These are phyloP conservation scores for Gonioctena quinquepunctata DNA, from an alignment of 1,140 invertebrate genomes.

Conservation along the genomic window DNA sequence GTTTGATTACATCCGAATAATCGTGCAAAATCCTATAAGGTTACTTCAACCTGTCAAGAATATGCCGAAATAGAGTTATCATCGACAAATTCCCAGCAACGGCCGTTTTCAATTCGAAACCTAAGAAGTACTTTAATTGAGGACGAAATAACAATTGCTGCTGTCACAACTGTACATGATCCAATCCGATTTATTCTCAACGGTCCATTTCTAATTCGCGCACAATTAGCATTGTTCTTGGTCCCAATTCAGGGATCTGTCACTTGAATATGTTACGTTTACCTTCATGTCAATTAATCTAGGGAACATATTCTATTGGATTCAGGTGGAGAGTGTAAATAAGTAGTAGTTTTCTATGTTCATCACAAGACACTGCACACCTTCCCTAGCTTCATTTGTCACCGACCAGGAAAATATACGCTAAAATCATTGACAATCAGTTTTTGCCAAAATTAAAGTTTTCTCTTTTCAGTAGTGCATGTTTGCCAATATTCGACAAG, in stretches of 20 bases:
- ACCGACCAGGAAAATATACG: slow-evolving; percentile 9
- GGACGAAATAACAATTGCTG: too few species aligned
- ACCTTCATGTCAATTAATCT: slow-evolving; percentile 58
- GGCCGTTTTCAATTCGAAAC: too few species aligned
- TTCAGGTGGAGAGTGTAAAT: slow-evolving; percentile 50
- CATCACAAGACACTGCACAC: slow-evolving; percentile 7
- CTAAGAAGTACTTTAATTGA: too few species aligned
- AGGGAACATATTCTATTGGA: slow-evolving; percentile 56
- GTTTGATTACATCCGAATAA: too few species aligned
- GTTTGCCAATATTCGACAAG: background rate
- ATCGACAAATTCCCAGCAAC: too few species aligned
- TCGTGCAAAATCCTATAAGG: too few species aligned
- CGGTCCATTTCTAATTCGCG: background rate
- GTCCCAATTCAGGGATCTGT: slow-evolving; percentile 15
- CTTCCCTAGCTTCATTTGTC: slow-evolving; percentile 17
- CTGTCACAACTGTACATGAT: too few species aligned
- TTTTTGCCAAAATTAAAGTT: background rate
- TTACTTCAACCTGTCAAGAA: too few species aligned
- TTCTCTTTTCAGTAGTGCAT: background rate
- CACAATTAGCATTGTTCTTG: slow-evolving; percentile 15
- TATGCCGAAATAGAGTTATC: too few species aligned
- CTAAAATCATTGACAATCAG: background rate
- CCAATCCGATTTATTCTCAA: too few species aligned
- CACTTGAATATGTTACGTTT: slow-evolving; percentile 50
- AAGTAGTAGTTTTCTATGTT: slow-evolving; percentile 33